Percentiles rank a stretch among this genome's conserved stretches.
These are phyloP conservation scores for Metellina segmentata DNA, from an alignment of 2,888 invertebrate genomes.

Conservation along the genomic window DNA sequence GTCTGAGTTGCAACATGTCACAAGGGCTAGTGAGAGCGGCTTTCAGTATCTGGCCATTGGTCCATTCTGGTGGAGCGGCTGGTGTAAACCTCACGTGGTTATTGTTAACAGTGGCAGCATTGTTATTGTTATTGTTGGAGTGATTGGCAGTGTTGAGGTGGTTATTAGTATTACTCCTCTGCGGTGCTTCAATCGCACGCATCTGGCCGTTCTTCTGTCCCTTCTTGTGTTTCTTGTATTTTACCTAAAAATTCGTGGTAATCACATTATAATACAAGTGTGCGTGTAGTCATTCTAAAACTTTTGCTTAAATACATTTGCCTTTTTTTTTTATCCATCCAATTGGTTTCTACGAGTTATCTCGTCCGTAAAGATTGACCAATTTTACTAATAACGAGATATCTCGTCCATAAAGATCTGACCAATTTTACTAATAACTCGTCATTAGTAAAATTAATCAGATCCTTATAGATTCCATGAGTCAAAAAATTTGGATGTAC, in stretches of 20 bases:
- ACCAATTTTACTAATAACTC: too few relatives aligned
- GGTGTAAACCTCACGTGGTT: slow-evolving; percentile 78
- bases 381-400: too few relatives aligned
- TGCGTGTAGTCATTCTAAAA: too few relatives aligned
- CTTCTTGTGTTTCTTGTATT: slow-evolving; percentile 98
- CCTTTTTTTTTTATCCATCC: too few relatives aligned
- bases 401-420: too few relatives aligned
- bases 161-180: neutral
- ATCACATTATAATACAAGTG: too few relatives aligned
- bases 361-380: too few relatives aligned
- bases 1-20: slow-evolving; percentile 86
- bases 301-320: too few relatives aligned
- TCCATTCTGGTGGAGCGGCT: slow-evolving; percentile 83
- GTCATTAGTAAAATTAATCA: too few relatives aligned
- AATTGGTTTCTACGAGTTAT: too few relatives aligned
- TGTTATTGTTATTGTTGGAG: slow-evolving; percentile 39
- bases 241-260: slow-evolving; percentile 84
- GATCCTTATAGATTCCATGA: too few relatives aligned
- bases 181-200: slow-evolving; percentile 32
- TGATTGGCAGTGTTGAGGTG: neutral
- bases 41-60: slow-evolving; percentile 95
- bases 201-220: slow-evolving; percentile 79
- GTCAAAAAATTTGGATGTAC: too few relatives aligned
- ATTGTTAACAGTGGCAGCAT: neutral
- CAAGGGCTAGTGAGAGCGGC: slow-evolving; percentile 96